These are phyloP conservation scores for Danionella dracula DNA, from an alignment of 2,797 vertebrate genomes.

Conservation along the genomic window DNA sequence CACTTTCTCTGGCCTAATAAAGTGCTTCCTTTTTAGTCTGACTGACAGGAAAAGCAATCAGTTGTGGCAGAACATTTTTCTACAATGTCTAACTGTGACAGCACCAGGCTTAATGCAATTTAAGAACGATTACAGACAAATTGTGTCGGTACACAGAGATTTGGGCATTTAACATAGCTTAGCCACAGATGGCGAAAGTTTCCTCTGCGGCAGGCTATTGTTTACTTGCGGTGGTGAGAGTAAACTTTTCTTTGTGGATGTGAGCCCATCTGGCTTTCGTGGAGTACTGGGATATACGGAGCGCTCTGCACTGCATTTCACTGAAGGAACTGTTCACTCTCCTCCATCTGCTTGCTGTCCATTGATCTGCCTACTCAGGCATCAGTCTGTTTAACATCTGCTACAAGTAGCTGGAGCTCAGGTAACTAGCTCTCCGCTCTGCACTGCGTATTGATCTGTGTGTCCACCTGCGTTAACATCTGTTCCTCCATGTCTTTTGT, in stretches of 20 bases:
- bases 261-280: slow-evolving; percentile 71
- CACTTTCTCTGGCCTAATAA: slow-evolving; percentile 68
- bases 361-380: slow-evolving; percentile 78
- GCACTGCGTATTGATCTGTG: slow-evolving; percentile 70
- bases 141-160: slow-evolving; percentile 66
- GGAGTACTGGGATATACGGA: slow-evolving; percentile 50
- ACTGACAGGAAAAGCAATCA: slow-evolving; percentile 85
- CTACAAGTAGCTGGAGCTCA: slow-evolving; percentile 72
- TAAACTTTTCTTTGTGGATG: slow-evolving; percentile 59
- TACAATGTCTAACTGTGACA: slow-evolving; percentile 64
- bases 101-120: slow-evolving; percentile 70
- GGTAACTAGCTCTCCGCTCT: slow-evolving; percentile 72
- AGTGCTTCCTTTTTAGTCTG: slow-evolving; percentile 65
- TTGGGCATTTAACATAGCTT: slow-evolving; percentile 54
- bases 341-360: slow-evolving; percentile 77
- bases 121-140: slow-evolving; percentile 61
- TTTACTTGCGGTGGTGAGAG: slow-evolving; percentile 50
- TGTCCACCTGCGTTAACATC: slow-evolving; percentile 79
- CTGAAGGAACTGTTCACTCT: slow-evolving; percentile 55
- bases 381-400: slow-evolving; percentile 80
- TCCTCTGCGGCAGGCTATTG: slow-evolving; percentile 55
- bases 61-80: slow-evolving; percentile 79
- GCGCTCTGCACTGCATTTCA: slow-evolving; percentile 8
- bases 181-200: slow-evolving; percentile 60
- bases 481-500: slow-evolving; percentile 69